These are phyloP conservation scores for Bovichtus diacanthus DNA, from an alignment of 2,797 vertebrate species.

Conservation along the genomic window DNA sequence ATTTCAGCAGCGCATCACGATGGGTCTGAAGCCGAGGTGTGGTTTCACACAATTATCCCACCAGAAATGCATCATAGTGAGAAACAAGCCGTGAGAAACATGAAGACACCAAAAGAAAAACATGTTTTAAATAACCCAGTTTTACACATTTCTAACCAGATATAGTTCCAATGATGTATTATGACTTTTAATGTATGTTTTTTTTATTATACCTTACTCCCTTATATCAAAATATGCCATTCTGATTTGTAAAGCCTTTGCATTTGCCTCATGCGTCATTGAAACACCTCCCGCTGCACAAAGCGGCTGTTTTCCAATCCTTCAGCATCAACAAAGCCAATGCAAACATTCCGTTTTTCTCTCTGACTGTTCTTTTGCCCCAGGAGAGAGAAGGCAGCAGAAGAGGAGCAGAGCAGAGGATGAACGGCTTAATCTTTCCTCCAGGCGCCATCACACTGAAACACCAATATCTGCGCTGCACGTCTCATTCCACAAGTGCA, in stretches of 20 bases:
- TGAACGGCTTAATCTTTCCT: conserved; percentile 77
- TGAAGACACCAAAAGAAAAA: not conserved
- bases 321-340: conserved; percentile 47
- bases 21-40: conserved; percentile 20
- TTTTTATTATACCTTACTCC: too few relatives aligned
- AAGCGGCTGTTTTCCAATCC: conserved; percentile 24
- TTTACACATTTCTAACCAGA: not conserved
- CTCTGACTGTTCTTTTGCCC: conserved; percentile 65
- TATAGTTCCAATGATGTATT: not conserved
- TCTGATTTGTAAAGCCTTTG: not conserved
- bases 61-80: conserved; percentile 36
- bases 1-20: conserved; percentile 17
- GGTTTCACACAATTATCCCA: conserved; percentile 31
- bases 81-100: conserved; percentile 28
- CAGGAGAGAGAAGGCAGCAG: conserved; percentile 46
- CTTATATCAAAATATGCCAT: too few relatives aligned
- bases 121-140: not conserved
- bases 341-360: conserved; percentile 71
- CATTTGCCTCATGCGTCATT: conserved; percentile 7
- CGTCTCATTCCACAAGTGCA: conserved; percentile 74
- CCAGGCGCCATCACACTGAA: conserved; percentile 63
- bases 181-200: not conserved
- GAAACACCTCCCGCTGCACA: conserved; percentile 25
- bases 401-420: conserved; percentile 54
- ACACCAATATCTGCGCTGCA: conserved; percentile 56